Evolutionary conservation across 1,140 invertebrate genomes (phyloP), one percentile per base, ranked within the genome.

Genomic region (Neodiprion pinetum): DNA sequence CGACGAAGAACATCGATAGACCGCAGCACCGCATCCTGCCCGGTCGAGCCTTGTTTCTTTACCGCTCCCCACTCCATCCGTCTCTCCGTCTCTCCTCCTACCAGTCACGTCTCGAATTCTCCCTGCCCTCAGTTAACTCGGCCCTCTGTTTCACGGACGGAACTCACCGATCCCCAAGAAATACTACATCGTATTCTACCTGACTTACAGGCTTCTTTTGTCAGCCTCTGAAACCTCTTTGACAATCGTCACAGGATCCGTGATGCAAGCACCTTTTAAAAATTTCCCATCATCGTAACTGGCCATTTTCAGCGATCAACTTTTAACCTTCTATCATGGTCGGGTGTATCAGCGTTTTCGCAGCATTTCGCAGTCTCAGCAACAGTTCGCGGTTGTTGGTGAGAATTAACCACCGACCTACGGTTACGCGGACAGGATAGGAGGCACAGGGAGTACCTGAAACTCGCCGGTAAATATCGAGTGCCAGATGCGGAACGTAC

Each of bases 51-150:
- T 17, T 61, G 53, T 61, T 61, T 61, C 53, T 61, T 9, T 61
- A 61, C 53, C 3, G 53, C 53, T 9, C 53, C 53, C 28, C 53
- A 7, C 11, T 61, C 53, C 28, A 40, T 40, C n/a, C 11, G 3
- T 5, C 11, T 17, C 9, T 5, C 5, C 53, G 3, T 5, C 53
- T 12, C 11, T 61, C 53, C 53, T 12, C 53, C 53, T 21, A 21
- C 17, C 53, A 61, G 53, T 61, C 53, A 61, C 53, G 53, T 61
- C 9, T 61, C 53, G 53, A 61, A 61, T 61, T 61, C 53, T 61
- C 11, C 11, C 53, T 17, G 9, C 11, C 53, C n/a, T 40, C n/a
- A 61, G 53, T 17, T 61, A 1, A 3, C 28, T 61, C 53, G 9
- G 53, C 11, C 11, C 28, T 61, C 4, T 12, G 53, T 61, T 14